Percentiles rank a stretch among this genome's conserved stretches.
phyloP scores from a whole-genome alignment of 1,140 invertebrate species.

The Diorhabda sublineata region DNA sequence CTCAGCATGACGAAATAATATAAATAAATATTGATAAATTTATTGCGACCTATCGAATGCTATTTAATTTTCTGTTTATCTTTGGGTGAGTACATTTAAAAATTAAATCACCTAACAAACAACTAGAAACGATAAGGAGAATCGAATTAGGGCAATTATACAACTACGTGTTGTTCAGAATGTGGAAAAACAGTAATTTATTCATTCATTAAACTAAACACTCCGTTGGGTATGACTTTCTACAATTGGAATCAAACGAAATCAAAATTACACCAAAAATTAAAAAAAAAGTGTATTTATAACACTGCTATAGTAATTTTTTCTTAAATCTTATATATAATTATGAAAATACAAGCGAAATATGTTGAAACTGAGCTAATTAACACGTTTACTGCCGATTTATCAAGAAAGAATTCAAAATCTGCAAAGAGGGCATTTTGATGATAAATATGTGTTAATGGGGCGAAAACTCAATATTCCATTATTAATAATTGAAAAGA shows the following conservation, averaged over 20 bases:
- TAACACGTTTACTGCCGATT: no score
- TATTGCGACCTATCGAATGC: neutral
- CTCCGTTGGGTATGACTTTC: neutral
- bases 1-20: no score
- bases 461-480: no score
- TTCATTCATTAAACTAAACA: neutral
- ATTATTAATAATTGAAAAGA: no score
- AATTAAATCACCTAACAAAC: neutral
- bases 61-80: neutral
- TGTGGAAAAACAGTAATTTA: neutral
- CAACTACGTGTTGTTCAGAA: neutral
- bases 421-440: no score
- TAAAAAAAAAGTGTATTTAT: neutral
- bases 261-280: neutral
- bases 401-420: no score
- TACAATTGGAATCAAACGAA: neutral
- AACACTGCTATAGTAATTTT: no score
- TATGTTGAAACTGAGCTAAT: no score
- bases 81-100: neutral
- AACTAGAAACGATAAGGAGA: neutral
- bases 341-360: no score
- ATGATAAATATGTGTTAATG: no score
- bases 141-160: neutral
- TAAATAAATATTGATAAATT: conserved; percentile 1
- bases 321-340: no score